Percentiles rank a stretch among this genome's conserved stretches.
Evolutionary conservation across 1,140 invertebrate genomes (phyloP).

Genomic region (Sarcophaga bullata): DNA sequence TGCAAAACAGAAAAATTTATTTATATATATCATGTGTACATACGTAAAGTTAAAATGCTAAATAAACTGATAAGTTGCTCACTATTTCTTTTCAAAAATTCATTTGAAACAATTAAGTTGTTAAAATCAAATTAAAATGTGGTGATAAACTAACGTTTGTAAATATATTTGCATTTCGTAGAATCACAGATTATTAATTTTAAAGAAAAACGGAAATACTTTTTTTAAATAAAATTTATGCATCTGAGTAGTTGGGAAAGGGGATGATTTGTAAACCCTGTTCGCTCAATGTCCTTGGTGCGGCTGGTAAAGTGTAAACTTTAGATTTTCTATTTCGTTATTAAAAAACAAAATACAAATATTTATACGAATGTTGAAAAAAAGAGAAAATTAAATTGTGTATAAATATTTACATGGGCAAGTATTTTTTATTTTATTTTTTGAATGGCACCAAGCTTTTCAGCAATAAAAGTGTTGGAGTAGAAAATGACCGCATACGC

Average conservation of each 20-base stretch:
- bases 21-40: no score
- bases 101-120: slow-evolving; percentile 55
- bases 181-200: no score
- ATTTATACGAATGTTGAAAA: no score
- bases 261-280: neutral
- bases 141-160: slow-evolving; percentile 22
- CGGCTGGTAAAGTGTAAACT: no score
- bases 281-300: no score
- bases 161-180: neutral
- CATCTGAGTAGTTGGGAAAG: neutral
- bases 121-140: slow-evolving; percentile 57
- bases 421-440: neutral
- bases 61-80: neutral
- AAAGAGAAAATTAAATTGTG: neutral
- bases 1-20: no score
- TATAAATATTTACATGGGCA: neutral
- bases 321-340: no score
- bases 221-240: neutral
- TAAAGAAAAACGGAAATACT: neutral
- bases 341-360: no score
- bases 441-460: neutral
- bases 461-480: neutral
- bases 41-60: no score
- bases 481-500: neutral
- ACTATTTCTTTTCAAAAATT: neutral